phyloP scores from a whole-genome alignment of 2,113 vertebrate genomes.

The Loxodonta africana region DNA sequence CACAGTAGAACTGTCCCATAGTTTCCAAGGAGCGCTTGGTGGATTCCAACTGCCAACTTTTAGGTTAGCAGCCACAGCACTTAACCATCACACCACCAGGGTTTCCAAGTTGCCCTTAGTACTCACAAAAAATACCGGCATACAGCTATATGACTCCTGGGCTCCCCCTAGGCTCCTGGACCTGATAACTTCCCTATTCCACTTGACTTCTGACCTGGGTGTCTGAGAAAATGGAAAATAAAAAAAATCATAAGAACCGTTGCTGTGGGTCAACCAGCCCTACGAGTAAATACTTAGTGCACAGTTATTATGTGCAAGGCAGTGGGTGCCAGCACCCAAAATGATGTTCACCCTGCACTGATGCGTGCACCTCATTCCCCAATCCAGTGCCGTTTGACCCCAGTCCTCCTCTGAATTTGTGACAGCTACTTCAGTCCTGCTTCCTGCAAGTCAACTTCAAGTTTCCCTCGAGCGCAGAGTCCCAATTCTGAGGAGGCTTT shows the following conservation, averaged over 20 bases:
- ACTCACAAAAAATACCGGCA: background rate
- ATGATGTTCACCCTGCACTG: background rate
- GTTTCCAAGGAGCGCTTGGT: no score
- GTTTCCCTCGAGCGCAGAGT: background rate
- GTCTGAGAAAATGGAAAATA: background rate
- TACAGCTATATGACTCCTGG: background rate
- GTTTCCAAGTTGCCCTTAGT: background rate
- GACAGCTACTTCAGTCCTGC: background rate
- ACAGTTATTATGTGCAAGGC: background rate
- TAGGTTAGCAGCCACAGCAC: no score
- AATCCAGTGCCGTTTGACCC: background rate
- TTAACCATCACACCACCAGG: no score
- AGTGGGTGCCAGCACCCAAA: background rate
- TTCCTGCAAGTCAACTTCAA: background rate
- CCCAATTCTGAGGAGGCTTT: background rate
- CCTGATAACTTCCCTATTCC: background rate
- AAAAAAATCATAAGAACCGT: background rate
- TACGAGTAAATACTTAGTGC: background rate
- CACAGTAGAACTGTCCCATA: no score
- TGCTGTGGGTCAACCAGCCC: background rate
- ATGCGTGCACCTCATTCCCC: background rate
- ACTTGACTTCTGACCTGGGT: background rate
- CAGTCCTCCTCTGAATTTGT: background rate
- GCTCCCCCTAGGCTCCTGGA: background rate
- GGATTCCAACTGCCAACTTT: no score